A percentile compares a stretch with the other conserved stretches of the same genome.
phyloP scores from a whole-genome alignment of 2,888 invertebrate species.

The Colostygia pectinataria region DNA sequence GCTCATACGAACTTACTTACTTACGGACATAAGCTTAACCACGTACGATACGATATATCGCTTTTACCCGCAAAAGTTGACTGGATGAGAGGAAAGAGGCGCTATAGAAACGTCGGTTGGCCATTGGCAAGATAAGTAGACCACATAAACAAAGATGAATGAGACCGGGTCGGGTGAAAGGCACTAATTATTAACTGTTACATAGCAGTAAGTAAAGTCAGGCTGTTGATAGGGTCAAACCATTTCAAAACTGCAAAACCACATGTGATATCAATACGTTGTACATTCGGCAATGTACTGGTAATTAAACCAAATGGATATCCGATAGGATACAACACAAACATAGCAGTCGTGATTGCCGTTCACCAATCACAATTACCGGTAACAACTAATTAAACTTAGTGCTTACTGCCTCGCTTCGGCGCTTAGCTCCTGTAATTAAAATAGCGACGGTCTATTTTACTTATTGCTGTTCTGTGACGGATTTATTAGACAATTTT shows the following conservation, averaged over 20 bases:
- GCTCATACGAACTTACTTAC: too few species aligned
- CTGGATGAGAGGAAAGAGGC: too few species aligned
- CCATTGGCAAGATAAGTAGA: too few species aligned
- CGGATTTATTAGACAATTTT: conserved; percentile 3
- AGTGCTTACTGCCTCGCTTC: conserved; percentile 4
- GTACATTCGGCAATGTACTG: not conserved
- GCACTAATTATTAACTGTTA: too few species aligned
- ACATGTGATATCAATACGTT: conserved; percentile 3
- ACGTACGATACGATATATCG: too few species aligned
- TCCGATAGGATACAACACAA: conserved; percentile 1
- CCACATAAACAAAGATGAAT: too few species aligned
- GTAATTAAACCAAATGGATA: conserved; percentile 10
- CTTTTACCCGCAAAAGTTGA: too few species aligned
- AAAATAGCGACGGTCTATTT: conserved; percentile 11
- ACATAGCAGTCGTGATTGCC: conserved; percentile 12
- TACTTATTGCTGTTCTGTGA: conserved; percentile 11
- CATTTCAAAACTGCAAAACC: not conserved
- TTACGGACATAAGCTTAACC: too few species aligned
- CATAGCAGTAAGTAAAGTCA: too few species aligned
- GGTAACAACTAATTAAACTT: conserved; percentile 18
- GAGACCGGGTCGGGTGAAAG: too few species aligned
- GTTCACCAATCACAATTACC: conserved; percentile 22
- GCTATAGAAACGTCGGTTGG: too few species aligned
- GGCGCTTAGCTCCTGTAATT: conserved; percentile 12
- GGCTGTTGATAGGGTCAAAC: too few species aligned